Base-by-base conservation (phyloP, 2,888 invertebrate genomes). In the Terebella lapidaria region DNA sequence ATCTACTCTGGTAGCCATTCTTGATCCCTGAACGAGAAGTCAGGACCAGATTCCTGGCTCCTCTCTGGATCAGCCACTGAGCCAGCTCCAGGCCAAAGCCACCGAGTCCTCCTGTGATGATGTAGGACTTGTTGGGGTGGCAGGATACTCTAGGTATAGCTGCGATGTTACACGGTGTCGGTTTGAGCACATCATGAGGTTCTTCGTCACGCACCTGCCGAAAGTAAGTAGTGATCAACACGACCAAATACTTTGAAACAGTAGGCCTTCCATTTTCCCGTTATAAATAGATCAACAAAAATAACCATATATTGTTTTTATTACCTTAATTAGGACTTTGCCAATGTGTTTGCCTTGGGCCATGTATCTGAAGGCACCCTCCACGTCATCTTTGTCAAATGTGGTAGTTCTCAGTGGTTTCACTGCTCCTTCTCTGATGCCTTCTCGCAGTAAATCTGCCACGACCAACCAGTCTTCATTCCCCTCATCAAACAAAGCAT, bases 281-380 rank as follows among this genome's bases (percentile, higher is more conserved):
- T n/a, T n/a, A n/a, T n/a, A n/a, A n/a, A n/a, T n/a, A n/a, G n/a
- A n/a, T n/a, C n/a, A n/a, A n/a, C n/a, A n/a, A n/a, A n/a, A n/a
- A n/a, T n/a, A n/a, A n/a, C n/a, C n/a, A n/a, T n/a, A n/a, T n/a
- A n/a, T n/a, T n/a, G n/a, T n/a, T n/a, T n/a, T n/a, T n/a, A n/a
- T n/a, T 55, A 81, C 80, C 74, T 94, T 90, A 68, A 97, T 81
- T 55, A 96, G 81, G 56, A 97, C 96, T 85, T 97, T 97, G 71
- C 97, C 97, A 73, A 96, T 93, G 82, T 97, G 97, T 80, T 92
- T 93, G 63, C 97, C 97, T 5, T 92, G 89, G 20, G 95, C 96
- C 94, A 97, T 96, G 82, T 86, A 94, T 68, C 85, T 76, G 85
- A 94, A 96, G 1, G 94, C 94, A 76, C 90, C 89, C 81, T 97